phyloP scores from a whole-genome alignment of 2,888 invertebrate genomes.

The Mactromeris polynyma region DNA sequence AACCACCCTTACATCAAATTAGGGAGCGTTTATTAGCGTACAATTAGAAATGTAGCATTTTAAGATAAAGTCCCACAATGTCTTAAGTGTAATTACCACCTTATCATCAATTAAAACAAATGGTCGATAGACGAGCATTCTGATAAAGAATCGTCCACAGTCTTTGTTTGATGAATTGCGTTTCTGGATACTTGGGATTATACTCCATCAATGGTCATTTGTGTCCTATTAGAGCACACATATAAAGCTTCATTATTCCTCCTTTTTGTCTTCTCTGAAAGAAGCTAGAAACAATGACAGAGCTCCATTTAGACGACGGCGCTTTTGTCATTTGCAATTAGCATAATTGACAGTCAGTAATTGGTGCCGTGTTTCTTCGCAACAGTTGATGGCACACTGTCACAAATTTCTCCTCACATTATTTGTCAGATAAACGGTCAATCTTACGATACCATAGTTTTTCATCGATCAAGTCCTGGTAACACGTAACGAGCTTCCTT shows the following conservation, averaged over 20 bases:
- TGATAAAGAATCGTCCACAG: background rate
- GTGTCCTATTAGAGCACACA: slow-evolving; percentile 26
- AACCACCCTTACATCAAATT: slow-evolving; percentile 18
- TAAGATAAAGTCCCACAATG: slow-evolving; percentile 15
- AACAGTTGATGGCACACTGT: slow-evolving; percentile 28
- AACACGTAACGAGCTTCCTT: slow-evolving; percentile 8
- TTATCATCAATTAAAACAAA: slow-evolving; percentile 49
- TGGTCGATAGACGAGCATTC: slow-evolving; percentile 19
- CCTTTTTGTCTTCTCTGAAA: slow-evolving; percentile 22
- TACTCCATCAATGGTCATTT: slow-evolving; percentile 38
- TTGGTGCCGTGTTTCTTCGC: slow-evolving; percentile 21
- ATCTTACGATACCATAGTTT: background rate
- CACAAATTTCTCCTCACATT: slow-evolving; percentile 19
- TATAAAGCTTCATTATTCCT: slow-evolving; percentile 37
- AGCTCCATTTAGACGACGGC: slow-evolving; percentile 18
- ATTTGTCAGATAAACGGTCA: slow-evolving; percentile 14
- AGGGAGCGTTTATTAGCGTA: background rate
- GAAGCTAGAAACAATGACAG: background rate
- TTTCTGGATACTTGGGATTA: background rate
- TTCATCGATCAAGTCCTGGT: slow-evolving; percentile 5
- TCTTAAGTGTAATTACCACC: slow-evolving; percentile 15
- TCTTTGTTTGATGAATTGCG: slow-evolving; percentile 34
- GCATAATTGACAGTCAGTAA: slow-evolving; percentile 35
- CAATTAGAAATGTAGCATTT: slow-evolving; percentile 8
- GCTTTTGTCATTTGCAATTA: slow-evolving; percentile 39